phyloP scores from a whole-genome alignment of 1,140 invertebrate genomes.

The Xylocopa sonorina region DNA sequence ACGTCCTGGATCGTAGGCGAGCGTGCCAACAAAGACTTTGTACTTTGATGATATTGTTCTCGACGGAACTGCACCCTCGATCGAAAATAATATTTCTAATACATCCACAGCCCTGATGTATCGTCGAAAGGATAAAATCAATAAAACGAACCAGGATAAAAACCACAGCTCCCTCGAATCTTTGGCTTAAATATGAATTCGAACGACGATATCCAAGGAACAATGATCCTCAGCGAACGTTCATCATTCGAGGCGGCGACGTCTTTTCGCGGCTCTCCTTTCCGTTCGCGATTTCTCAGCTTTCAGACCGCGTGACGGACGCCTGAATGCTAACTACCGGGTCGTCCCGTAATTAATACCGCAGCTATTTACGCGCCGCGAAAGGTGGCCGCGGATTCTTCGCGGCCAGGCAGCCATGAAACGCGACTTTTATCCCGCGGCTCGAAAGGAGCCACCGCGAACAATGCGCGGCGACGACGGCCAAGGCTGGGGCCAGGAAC shows the following conservation, averaged over 20 bases:
- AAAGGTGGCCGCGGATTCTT: constrained; percentile 5
- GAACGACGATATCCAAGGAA: no score
- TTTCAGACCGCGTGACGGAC: neutral
- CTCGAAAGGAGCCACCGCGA: constrained; percentile 10
- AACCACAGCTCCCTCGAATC: no score
- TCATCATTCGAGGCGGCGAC: no score
- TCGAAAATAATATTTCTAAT: no score
- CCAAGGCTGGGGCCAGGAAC: constrained; percentile 26
- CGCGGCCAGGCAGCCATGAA: no score
- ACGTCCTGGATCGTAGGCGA: neutral
- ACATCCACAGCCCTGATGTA: no score
- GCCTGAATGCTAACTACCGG: constrained; percentile 1
- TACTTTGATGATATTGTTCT: neutral
- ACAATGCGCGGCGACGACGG: constrained; percentile 16
- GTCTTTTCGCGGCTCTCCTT: neutral
- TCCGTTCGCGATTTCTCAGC: neutral
- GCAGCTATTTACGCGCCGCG: neutral
- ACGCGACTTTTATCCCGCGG: neutral
- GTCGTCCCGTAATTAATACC: neutral
- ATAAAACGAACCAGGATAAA: no score
- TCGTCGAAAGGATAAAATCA: no score
- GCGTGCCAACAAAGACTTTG: neutral
- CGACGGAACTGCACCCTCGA: no score
- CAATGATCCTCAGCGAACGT: no score
- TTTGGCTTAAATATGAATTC: no score